Conservation (phyloP, 2,888 invertebrate genomes). For the Netelia inedita region DNA sequence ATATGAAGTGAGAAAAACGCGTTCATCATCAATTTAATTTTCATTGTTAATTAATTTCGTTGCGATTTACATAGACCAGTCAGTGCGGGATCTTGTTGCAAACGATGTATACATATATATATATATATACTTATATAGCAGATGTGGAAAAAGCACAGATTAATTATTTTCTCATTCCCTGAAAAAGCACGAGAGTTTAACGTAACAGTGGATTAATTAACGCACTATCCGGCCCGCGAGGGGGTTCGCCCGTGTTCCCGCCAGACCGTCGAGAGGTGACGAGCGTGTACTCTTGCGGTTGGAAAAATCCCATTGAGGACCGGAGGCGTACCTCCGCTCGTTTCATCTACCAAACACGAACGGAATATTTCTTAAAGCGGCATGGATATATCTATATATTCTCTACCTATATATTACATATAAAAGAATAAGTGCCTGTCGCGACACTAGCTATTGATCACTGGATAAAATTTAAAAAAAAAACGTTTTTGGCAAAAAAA, state of each 20-base stretch:
- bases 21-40: background rate
- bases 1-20: too few relatives aligned
- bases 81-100: background rate
- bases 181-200: slow-evolving; percentile 3
- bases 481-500: background rate
- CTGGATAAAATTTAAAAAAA: background rate
- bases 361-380: background rate
- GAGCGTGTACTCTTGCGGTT: background rate
- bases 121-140: background rate
- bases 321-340: slow-evolving; percentile 15
- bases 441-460: background rate
- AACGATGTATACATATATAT: background rate
- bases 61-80: background rate
- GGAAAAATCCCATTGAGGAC: slow-evolving; percentile 44
- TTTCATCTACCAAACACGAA: slow-evolving; percentile 52
- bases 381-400: slow-evolving; percentile 1
- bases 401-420: background rate
- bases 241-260: background rate
- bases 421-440: background rate
- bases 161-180: background rate
- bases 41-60: background rate
- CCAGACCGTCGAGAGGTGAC: background rate
- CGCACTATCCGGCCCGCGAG: slow-evolving; percentile 20
- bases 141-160: background rate
- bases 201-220: slow-evolving; percentile 24